A percentile compares a stretch with the other conserved stretches of the same genome.
Evolutionary conservation across 2,797 vertebrate genomes (phyloP).

Genomic region (Hafferia zeledoni): DNA sequence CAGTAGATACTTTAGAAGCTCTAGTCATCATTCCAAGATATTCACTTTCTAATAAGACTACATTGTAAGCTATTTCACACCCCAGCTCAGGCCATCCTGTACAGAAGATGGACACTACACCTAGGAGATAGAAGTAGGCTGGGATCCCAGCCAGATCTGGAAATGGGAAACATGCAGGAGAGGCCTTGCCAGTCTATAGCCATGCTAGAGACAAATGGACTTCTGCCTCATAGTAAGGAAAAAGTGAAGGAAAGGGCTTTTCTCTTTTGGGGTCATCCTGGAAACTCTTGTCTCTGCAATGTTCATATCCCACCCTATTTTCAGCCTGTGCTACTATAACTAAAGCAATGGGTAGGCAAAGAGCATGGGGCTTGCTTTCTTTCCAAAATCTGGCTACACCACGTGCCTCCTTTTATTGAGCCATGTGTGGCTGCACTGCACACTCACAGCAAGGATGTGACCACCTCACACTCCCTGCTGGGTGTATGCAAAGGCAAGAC

Average conservation of each 20-base stretch:
- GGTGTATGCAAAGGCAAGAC: neutral
- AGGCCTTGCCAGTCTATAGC: neutral
- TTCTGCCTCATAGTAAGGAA: neutral
- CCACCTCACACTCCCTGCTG: neutral
- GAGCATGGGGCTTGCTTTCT: neutral
- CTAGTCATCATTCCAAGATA: neutral
- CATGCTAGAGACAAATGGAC: neutral
- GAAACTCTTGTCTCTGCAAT: neutral
- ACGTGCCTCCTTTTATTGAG: neutral
- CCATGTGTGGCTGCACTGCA: accelerated
- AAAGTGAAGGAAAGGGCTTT: neutral
- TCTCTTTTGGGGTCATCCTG: neutral
- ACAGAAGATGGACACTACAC: neutral
- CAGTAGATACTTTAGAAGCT: neutral
- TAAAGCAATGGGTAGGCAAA: neutral
- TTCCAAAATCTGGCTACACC: neutral
- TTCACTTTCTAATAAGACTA: neutral
- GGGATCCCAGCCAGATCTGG: neutral
- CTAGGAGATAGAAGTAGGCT: neutral
- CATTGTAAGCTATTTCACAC: neutral
- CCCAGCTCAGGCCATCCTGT: neutral
- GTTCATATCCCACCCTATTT: neutral
- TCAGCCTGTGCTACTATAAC: neutral
- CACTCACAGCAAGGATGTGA: neutral
- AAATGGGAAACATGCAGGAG: neutral